Evolutionary conservation across 2,888 invertebrate species (phyloP).

Genomic region (Cyaniris semiargus): DNA sequence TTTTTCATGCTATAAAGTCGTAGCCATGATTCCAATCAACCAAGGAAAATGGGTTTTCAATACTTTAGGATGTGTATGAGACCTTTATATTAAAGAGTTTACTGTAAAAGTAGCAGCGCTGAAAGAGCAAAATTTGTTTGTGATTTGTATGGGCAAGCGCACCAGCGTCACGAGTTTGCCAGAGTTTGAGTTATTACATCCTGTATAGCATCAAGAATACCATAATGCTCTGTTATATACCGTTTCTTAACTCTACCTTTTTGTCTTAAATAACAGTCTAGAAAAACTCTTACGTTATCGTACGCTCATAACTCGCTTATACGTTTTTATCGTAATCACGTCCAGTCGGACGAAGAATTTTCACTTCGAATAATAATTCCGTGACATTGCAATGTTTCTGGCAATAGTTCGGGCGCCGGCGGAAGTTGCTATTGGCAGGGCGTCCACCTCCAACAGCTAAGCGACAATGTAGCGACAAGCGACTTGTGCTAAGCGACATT

Average conservation of each 20-base stretch:
- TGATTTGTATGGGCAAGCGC: no score
- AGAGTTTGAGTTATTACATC: background rate
- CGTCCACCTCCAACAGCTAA: conserved; percentile 56
- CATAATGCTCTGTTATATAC: background rate
- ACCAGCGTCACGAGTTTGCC: background rate
- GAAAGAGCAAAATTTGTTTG: background rate
- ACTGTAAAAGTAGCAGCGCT: background rate
- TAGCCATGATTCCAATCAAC: no score
- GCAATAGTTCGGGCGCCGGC: conserved; percentile 72
- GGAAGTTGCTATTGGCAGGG: conserved; percentile 65
- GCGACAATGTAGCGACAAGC: conserved; percentile 46
- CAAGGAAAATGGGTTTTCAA: no score
- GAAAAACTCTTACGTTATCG: no score
- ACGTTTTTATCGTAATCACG: background rate
- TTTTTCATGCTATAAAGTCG: no score
- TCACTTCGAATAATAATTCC: background rate
- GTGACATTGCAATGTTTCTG: conserved; percentile 55
- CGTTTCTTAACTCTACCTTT: background rate
- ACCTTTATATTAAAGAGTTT: background rate
- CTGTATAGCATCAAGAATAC: background rate
- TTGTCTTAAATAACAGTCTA: background rate
- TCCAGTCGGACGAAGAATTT: background rate
- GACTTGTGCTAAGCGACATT: background rate
- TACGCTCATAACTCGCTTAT: no score
- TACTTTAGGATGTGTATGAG: background rate